Percentiles rank a stretch among this genome's conserved stretches.
Conservation (phyloP, 2,113 vertebrate species). For the Burhinus bistriatus region DNA sequence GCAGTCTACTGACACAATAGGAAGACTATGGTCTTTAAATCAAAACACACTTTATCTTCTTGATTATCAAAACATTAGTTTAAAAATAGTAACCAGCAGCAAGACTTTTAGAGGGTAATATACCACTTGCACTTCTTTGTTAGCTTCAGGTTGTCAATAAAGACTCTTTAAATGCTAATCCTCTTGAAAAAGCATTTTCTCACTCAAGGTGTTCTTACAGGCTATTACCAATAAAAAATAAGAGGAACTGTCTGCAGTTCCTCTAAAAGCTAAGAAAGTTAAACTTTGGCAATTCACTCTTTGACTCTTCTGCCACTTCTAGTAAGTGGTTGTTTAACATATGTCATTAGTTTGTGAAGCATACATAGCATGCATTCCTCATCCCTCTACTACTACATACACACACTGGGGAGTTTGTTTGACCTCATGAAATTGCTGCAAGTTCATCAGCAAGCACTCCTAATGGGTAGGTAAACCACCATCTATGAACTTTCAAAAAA, state of each 20-base stretch:
- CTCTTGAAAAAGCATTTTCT: neutral
- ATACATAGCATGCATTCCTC: neutral
- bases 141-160: neutral
- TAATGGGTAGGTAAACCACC: neutral
- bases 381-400: neutral
- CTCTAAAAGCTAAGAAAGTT: neutral
- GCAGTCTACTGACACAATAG: neutral
- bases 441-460: neutral
- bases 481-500: neutral
- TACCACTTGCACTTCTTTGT: neutral
- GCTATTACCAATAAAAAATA: conserved; percentile 25
- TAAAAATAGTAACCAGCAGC: conserved; percentile 22
- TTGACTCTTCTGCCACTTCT: neutral
- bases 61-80: conserved; percentile 49
- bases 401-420: neutral
- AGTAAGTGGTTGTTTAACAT: neutral
- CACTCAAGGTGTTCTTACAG: neutral
- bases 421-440: neutral
- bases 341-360: neutral
- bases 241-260: neutral
- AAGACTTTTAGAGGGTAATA: conserved; percentile 23
- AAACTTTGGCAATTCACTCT: neutral
- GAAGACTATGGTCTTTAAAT: conserved; percentile 44
- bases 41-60: conserved; percentile 46
- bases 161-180: conserved; percentile 49